Conservation (phyloP, 1,140 invertebrate species). For the Neodiprion pinetum region DNA sequence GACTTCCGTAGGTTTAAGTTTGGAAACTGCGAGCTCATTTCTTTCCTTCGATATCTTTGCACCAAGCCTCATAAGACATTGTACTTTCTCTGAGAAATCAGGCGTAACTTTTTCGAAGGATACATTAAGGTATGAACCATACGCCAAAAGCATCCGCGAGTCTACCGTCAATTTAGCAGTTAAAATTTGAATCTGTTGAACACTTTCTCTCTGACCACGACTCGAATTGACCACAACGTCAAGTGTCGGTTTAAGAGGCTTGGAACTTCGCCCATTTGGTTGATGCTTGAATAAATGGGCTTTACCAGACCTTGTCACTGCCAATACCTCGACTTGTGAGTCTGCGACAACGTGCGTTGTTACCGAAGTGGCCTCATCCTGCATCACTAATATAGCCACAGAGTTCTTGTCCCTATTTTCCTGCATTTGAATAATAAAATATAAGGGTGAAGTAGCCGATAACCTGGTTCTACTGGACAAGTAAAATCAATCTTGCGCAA, state of each 20-base stretch:
- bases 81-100: constrained; percentile 64
- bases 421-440: constrained; percentile 32
- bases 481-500: neutral
- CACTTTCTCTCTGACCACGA: constrained; percentile 54
- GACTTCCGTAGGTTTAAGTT: constrained; percentile 58
- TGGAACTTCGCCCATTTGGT: constrained; percentile 74
- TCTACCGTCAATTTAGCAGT: constrained; percentile 56
- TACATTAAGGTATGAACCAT: constrained; percentile 63
- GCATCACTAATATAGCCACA: constrained; percentile 55
- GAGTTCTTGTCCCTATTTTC: constrained; percentile 53
- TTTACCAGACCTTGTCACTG: constrained; percentile 76
- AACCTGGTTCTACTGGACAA: constrained; percentile 6
- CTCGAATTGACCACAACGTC: constrained; percentile 74
- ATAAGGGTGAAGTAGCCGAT: constrained; percentile 14
- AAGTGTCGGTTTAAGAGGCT: constrained; percentile 75
- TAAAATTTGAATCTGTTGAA: constrained; percentile 66
- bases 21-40: constrained; percentile 55
- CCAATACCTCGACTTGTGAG: constrained; percentile 50
- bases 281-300: constrained; percentile 79
- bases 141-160: constrained; percentile 63
- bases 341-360: constrained; percentile 46
- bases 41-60: constrained; percentile 53
- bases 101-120: constrained; percentile 72
- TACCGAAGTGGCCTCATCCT: constrained; percentile 52
- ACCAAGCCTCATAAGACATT: constrained; percentile 65